Evolutionary conservation across 2,797 vertebrate species (phyloP).

Genomic region (Enteromius trimaculatus): DNA sequence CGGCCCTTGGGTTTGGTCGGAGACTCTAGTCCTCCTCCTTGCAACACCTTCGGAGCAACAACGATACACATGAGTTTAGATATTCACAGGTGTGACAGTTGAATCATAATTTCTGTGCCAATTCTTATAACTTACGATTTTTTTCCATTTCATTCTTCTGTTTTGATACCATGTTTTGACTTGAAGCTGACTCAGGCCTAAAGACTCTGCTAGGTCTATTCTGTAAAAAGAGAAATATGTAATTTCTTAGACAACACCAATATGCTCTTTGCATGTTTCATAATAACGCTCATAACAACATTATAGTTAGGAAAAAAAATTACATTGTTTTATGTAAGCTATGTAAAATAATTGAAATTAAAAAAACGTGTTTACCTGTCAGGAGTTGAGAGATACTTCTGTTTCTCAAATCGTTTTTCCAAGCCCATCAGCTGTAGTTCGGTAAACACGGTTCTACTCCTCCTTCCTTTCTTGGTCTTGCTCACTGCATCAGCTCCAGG

Average conservation of each 20-base stretch:
- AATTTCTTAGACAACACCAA: not conserved
- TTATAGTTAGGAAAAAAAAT: not conserved
- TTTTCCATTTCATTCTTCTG: conserved; percentile 99
- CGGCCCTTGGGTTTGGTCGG: conserved; percentile 98
- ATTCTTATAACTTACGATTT: conserved; percentile 88
- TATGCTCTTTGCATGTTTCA: not conserved
- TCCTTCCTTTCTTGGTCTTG: conserved; percentile 93
- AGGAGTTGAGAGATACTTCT: conserved; percentile 97
- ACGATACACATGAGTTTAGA: not conserved
- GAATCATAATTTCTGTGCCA: not conserved
- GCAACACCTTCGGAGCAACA: conserved; percentile 83
- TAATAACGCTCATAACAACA: not conserved
- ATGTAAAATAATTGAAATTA: not conserved
- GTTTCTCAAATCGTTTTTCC: conserved; percentile 98
- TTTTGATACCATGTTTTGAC: conserved; percentile 99
- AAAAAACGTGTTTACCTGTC: conserved; percentile 84
- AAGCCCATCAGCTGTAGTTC: conserved; percentile 98
- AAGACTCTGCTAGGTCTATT: conserved; percentile 97
- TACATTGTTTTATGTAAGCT: not conserved
- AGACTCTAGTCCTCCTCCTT: conserved; percentile 95
- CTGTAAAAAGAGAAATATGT: conserved; percentile 72
- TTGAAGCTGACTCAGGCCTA: conserved; percentile 97
- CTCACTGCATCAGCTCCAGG: conserved; percentile 78
- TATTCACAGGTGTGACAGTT: not conserved
- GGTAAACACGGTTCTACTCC: conserved; percentile 97